Base-by-base conservation (phyloP, 1,140 invertebrate species). In the Eumeta japonica region DNA sequence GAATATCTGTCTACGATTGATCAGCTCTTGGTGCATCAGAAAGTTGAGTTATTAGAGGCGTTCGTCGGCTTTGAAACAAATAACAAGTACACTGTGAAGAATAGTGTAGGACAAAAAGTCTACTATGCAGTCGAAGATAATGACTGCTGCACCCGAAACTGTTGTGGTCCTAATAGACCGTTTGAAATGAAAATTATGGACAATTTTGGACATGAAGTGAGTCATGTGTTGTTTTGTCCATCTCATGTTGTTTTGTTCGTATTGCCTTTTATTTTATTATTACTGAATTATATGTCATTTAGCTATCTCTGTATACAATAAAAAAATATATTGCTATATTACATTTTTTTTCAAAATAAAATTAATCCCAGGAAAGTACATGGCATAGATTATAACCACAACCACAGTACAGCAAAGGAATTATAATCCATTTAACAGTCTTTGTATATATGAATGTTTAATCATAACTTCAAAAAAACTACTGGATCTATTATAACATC, bases 1-100 rank as follows among this genome's bases (percentile, higher is more conserved):
- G 92, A 94, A 80, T 96, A 92, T 81, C 85, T 96, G 76, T 89
- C 88, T 64, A 82, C 81, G 81, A 84, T 95, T 81, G 92, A 96
- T 71, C 85, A 90, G 50, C 75, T 96, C 28, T 76, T 94, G 37
- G 81, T 97, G 29, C 86, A 94, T 55, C 92, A 94, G 67, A 90
- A 93, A 76, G 81, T 91, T 7, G 90, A 94, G 62, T 48, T 90
- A 4, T 54, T 93, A 13, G 90, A 95, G 83, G 87, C 84, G 11
- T 82, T 90, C 47, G 84, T 83, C 41, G 89, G 89, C n/a, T 93
- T 87, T 74, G 90, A 94, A 72, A 91, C 88, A n/a, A 86, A 88
- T 53, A 94, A 94, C 59, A 93, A 91, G 68, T 93, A 89, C 66
- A 83, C 83, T 3, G 77, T 93, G 12, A 88, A 87, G 67, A 92